Evolutionary conservation across 2,888 invertebrate genomes (phyloP).

Genomic region (Erebia ligea): DNA sequence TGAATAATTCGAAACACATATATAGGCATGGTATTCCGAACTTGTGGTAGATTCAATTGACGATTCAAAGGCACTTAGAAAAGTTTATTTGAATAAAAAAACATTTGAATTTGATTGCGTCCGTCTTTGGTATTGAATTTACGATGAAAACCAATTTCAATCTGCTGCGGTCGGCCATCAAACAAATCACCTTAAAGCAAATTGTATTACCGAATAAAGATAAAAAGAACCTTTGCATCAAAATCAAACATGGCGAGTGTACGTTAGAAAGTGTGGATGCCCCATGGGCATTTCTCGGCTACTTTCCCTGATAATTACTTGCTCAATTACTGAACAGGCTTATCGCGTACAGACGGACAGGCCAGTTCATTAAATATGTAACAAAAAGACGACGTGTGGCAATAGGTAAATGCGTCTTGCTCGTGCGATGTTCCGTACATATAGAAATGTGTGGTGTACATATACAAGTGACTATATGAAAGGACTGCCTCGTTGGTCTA

Average conservation of each 20-base stretch:
- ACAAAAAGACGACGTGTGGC: slow-evolving; percentile 19
- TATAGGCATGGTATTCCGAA: background rate
- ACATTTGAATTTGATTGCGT: too few species aligned
- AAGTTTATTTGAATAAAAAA: too few species aligned
- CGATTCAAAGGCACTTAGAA: too few species aligned
- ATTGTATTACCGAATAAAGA: slow-evolving; percentile 1
- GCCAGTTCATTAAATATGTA: slow-evolving; percentile 35
- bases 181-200: background rate
- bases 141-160: background rate
- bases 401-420: background rate
- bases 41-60: too few species aligned
- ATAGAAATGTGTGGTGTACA: too few species aligned
- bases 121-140: too few species aligned
- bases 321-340: slow-evolving; percentile 35
- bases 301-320: slow-evolving; percentile 42
- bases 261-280: slow-evolving; percentile 43
- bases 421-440: slow-evolving; percentile 5
- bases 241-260: slow-evolving; percentile 23
- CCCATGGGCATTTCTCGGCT: slow-evolving; percentile 31
- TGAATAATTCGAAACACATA: slow-evolving; percentile 7
- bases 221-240: slow-evolving; percentile 19
- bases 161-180: background rate
- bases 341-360: slow-evolving; percentile 31
- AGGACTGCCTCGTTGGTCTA: too few species aligned
- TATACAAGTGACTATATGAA: background rate